Conservation (phyloP, 2,888 invertebrate genomes). For the Pyrgus malvae region DNA sequence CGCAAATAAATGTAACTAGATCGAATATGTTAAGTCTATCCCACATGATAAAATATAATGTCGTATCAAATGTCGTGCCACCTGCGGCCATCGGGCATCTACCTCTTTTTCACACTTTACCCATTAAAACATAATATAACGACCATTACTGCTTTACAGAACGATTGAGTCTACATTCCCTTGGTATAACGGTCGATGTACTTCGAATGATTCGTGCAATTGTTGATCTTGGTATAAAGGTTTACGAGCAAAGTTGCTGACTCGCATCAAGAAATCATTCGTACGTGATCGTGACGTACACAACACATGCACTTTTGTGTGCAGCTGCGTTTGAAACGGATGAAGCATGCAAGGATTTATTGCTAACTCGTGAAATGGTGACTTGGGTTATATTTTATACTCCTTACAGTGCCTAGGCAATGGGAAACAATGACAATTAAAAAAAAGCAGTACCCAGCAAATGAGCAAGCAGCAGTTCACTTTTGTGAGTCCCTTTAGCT, state of each 20-base stretch:
- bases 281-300: conserved; percentile 10
- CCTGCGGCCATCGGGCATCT: neutral
- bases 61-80: conserved; percentile 6
- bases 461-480: too few relatives aligned
- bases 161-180: too few relatives aligned
- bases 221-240: too few relatives aligned
- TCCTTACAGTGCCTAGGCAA: too few relatives aligned
- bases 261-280: neutral
- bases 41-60: conserved; percentile 7
- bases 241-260: conserved; percentile 6
- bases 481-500: too few relatives aligned
- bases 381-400: too few relatives aligned
- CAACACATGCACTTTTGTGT: neutral
- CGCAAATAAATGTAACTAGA: conserved; percentile 14
- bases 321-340: too few relatives aligned
- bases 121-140: neutral
- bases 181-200: too few relatives aligned
- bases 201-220: too few relatives aligned
- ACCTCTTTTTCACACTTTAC: neutral
- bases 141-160: neutral
- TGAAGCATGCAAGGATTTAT: neutral
- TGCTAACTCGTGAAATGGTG: too few relatives aligned
- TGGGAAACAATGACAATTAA: too few relatives aligned
- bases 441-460: too few relatives aligned
- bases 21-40: conserved; percentile 12